A percentile compares a stretch with the other conserved stretches of the same genome.
These are phyloP conservation scores for Deroplatys truncata DNA, from an alignment of 2,888 invertebrate genomes.

Conservation along the genomic window DNA sequence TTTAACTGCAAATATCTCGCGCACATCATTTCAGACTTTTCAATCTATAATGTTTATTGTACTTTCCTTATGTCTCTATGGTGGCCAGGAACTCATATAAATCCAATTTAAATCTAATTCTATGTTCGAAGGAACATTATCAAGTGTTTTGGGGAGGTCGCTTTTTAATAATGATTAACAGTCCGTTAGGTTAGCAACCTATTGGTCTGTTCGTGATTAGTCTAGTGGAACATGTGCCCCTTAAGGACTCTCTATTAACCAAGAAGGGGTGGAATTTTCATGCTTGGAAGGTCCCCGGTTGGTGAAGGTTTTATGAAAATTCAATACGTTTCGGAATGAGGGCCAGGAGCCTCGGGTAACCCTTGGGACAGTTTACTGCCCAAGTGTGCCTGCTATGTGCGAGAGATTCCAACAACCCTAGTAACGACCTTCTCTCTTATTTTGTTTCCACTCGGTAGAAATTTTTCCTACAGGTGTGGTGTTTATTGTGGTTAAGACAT, in stretches of 20 bases:
- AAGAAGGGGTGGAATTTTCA: background rate
- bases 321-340: background rate
- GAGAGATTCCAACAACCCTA: background rate
- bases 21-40: no score
- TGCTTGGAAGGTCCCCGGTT: background rate
- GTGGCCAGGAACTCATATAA: no score
- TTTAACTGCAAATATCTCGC: no score
- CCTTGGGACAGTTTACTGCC: background rate
- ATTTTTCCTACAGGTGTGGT: background rate
- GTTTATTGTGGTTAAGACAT: background rate
- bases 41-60: no score
- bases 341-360: background rate
- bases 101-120: no score
- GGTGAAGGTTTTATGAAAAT: background rate
- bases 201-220: background rate
- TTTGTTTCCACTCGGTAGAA: background rate
- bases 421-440: background rate
- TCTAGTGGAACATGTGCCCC: background rate
- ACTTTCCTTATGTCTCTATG: no score
- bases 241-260: background rate
- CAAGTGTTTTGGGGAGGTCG: no score
- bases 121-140: no score
- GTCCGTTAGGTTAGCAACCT: no score
- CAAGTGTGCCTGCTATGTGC: background rate
- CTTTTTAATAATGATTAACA: no score